Evolutionary conservation across 1,140 invertebrate species (phyloP), one percentile per base, ranked within the genome.

Genomic region (Bathynomus jamesi): DNA sequence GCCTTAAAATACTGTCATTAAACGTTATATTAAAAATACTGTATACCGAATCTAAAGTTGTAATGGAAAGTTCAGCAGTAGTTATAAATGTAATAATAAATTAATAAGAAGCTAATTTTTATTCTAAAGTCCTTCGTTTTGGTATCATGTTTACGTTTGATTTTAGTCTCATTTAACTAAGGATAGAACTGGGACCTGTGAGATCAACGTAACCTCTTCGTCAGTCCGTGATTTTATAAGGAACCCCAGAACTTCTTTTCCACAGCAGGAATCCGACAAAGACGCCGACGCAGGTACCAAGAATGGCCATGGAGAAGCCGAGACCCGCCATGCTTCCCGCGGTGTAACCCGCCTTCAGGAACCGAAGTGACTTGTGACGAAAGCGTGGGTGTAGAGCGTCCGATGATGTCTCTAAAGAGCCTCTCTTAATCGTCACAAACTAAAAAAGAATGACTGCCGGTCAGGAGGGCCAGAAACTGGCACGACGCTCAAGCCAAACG

Each of bases 251-350:
- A 28, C 71, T 70, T 53, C 80, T 77, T 65, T 81, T 82, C 82
- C 82, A 83, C n/a, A 83, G 69, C 7, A 83, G 75, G 67, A 82
- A 83, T 11, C 82, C 82, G 61, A 82, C 73, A n/a, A 83, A 78
- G 27, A 83, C 78, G 28, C 82, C 82, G 11, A 82, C 71, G 61
- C 80, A 79, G 2, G 80, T 78, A 4, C 82, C 82, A n/a, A 83
- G 72, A 64, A 82, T 79, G 30, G 81, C 81, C 82, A 83, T 82
- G 27, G 81, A 81, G 61, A 83, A 79, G 13, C 80, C 82, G 3
- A 82, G 72, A 4, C 81, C 81, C 10, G 81, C 82, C 78, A 82
- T 81, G 24, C 81, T 81, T 13, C 82, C 82, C 53, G 79, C 79
- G 11, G 79, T 80, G 72, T 80, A 80, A 8, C 73, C 73, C 11